Evolutionary conservation across 2,888 invertebrate genomes (phyloP), one percentile per base, ranked within the genome.

Genomic region (Archaeoteleia sp.): DNA sequence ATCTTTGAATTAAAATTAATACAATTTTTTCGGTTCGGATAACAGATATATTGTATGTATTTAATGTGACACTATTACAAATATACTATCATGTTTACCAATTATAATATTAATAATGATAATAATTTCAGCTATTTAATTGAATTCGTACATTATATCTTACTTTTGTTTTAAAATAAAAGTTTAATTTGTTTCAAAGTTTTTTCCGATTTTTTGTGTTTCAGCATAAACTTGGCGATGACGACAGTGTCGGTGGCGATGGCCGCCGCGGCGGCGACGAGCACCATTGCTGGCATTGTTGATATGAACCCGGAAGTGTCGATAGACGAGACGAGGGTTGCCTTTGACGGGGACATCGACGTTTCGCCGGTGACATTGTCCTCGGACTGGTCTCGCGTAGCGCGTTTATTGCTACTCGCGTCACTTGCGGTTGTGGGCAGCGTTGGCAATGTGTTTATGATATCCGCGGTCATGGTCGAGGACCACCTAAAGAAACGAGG

Each of bases 381-480:
- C 71, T 86, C 88, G 0, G 90, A 91, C 58, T 93, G 92, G 92
- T 89, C 92, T 2, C 87, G 91, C 14, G 87, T 93, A 14, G 90
- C 89, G 1, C 86, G 92, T 8, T 87, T 94, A 0, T 80, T 92
- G 3, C 84, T 92, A 23, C 85, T 92, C 45, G 89, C 90, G 0
- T 88, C 89, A 1, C 86, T 92, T 68, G 88, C 91, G 0, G 89
- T 91, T 1, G 84, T 91, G 40, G 91, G 91, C 6, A 91, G 90
- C 75, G 88, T 92, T 79, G 94, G 93, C 0, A 92, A 93, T 78
- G 90, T 93, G 9, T 94, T 91, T 79, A 89, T 93, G 87, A 92
- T 93, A 66, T 92, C 91, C 70, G 89, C 92, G 3, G 89, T 92
- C 58, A 91, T 92, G 88, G 91, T 91, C 29, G 91, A 92, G 75